Evolutionary conservation across 2,113 vertebrate genomes (phyloP), one percentile per base, ranked within the genome.

Genomic region (Cyprinus carpio): DNA sequence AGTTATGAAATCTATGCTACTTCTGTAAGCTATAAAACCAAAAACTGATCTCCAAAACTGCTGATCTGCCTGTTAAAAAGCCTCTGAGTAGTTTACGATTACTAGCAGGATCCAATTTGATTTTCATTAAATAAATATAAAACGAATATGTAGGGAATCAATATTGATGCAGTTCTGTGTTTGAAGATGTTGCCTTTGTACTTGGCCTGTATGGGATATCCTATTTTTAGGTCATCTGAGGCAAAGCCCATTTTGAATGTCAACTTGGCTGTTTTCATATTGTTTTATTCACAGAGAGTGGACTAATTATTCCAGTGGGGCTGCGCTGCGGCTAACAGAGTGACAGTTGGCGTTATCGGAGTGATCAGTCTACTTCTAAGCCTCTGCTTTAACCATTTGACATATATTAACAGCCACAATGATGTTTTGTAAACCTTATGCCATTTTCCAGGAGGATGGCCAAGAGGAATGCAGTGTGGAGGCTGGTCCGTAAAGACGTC

Each of bases 391-490:
- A 90, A 87, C 91, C 90, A 91, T 93, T 95, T 95, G 95, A 95
- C 94, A 93, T 94, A 93, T 95, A 95, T 95, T 94, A 94, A 95
- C 92, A 86, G 92, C 92, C 88, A 90, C 91, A 90, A 88, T 91
- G 91, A 92, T 94, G 93, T 94, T 95, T 94, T 90, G 91, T 94
- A 95, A 94, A 94, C 93, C 94, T 93, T 94, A 90, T 94, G 93
- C 94, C 90, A 85, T 92, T 95, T 96, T 95, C 91, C 93, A 98
- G 95, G 93, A 98, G 92, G 96, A 96, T 94, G 97, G 95, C 89
- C 96, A 97, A 88, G 93, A 99, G 93, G 98, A 99, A 94, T 99
- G 95, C 95, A 92, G 37, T 95, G 87, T 95, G 95, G 96, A 95
- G 94, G 88, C 93, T 96, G 86, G 95, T 96, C 88, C 91, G 95